Evolutionary conservation across 2,888 invertebrate genomes (phyloP), one percentile per base, ranked within the genome.

Genomic region (Ophraella communa): DNA sequence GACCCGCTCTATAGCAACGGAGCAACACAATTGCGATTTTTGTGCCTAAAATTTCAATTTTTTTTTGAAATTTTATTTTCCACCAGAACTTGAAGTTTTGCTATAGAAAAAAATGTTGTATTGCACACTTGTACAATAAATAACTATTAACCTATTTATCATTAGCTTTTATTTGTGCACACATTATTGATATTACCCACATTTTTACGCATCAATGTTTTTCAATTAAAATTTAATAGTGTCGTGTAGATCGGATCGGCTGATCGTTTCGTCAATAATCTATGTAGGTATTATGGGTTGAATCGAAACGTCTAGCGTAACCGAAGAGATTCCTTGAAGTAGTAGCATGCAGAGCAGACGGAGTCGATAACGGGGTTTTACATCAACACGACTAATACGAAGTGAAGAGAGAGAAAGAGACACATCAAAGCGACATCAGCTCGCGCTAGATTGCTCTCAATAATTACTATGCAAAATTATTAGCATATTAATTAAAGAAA

Each of bases 401-500:
- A 49, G 18, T 27, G 56, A 39, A 57, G 51, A 57, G 57, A 63
- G 30, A 60, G 64, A 62, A 62, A 69, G 62, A 59, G 68, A 68
- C 74, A 82, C 80, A 82, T 83, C 83, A 83, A 83, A 83, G 83
- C 82, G 81, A 81, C 82, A 82, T 78, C 79, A 79, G 56, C 79
- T 79, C 75, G 79, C 81, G 79, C 79, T 82, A 83, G 82, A 83
- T 82, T 82, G 82, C 82, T 81, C 80, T 78, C 82, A 80, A 83
- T 83, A 83, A 83, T 83, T 83, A 83, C 82, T 83, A 83, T 83
- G 83, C 83, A 83, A 83, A 83, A 83, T 83, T 81, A 83, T 83
- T 83, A 83, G 83, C 83, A 83, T 83, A 83, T 83, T 83, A 83
- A 83, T 83, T 83, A 83, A 83, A 83, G 83, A 83, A 83, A 82